Conservation (phyloP, 2,797 vertebrate genomes). For the Hippocampus kuda region DNA sequence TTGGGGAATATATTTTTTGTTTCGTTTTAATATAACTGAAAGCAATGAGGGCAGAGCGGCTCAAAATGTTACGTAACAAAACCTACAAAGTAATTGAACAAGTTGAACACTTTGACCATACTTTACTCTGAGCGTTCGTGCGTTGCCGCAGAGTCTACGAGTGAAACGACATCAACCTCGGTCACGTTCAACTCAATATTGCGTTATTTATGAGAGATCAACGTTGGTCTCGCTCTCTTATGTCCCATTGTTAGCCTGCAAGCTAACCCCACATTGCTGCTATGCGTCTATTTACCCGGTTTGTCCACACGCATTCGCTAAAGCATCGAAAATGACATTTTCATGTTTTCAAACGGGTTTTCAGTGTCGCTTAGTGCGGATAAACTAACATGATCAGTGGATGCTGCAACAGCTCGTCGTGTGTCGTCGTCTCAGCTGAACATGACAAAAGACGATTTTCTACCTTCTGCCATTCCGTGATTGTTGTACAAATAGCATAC, state of each 20-base stretch:
- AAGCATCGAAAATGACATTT: background rate
- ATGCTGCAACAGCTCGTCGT: slow-evolving; percentile 28
- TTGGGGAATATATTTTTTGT: background rate
- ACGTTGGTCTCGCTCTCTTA: slow-evolving; percentile 13
- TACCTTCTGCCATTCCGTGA: background rate
- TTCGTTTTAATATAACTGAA: background rate
- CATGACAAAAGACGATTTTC: slow-evolving; percentile 29
- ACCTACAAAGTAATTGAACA: background rate
- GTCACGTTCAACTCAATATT: background rate
- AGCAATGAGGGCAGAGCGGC: background rate
- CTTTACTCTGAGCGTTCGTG: background rate
- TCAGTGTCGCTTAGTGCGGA: background rate
- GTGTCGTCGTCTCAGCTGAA: slow-evolving; percentile 24
- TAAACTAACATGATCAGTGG: slow-evolving; percentile 26
- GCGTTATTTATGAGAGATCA: slow-evolving; percentile 5
- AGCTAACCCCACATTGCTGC: slow-evolving; percentile 31
- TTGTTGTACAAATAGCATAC: slow-evolving; percentile 29
- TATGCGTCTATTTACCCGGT: slow-evolving; percentile 5
- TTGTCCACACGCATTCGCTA: slow-evolving; percentile 8
- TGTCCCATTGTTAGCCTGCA: slow-evolving; percentile 58
- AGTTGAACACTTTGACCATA: background rate
- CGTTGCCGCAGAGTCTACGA: background rate
- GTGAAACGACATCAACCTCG: background rate
- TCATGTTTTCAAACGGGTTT: background rate
- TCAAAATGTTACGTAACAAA: slow-evolving; percentile 1